Base-by-base conservation (phyloP, 2,797 vertebrate species). In the Picus viridis region DNA sequence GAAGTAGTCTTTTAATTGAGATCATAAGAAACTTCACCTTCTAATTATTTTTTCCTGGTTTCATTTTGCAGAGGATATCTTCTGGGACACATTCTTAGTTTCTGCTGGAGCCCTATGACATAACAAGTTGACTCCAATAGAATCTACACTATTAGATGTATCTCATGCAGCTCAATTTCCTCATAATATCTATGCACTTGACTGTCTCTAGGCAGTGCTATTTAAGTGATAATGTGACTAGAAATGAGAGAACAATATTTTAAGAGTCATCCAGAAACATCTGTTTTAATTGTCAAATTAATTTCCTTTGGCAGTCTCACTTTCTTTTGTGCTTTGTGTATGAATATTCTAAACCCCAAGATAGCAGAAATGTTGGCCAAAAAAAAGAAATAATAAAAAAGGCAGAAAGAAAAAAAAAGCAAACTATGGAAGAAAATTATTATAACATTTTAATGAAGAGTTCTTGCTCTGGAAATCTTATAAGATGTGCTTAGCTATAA, bases 1-100 rank as follows among this genome's bases (percentile, higher is more conserved):
- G 43, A 80, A 90, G 59, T 26, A 58, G 64, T 29, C 74, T 85
- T 90, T 94, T 94, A 86, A 90, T 65, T 77, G 88, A 90, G 69
- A 23, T 84, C 43, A 67, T 80, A 83, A 88, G 77, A 71, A 77
- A 27, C 20, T 88, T 84, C 68, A 49, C 27, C 80, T 91, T 69
- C 45, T 77, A 85, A 88, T 87, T 89, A 53, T 22, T 74, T 92
- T 65, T 45, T 19, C 62, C 65, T 67, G 47, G 57, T 80, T 94
- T 89, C 0, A 0, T 87, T 88, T 93, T 75, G 27, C 54, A 58
- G 34, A 68, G 5, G 16, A 19, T 71, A 6, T 71, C 86, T 84
- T 91, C 18, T 84, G 88, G 64, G 86, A 82, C n/a, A 71, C 30
- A 68, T 79, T 91, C 49, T 73, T 86, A 53, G 27, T 47, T 88